Evolutionary conservation across 1,140 invertebrate genomes (phyloP).

Genomic region (Uloborus diversus): DNA sequence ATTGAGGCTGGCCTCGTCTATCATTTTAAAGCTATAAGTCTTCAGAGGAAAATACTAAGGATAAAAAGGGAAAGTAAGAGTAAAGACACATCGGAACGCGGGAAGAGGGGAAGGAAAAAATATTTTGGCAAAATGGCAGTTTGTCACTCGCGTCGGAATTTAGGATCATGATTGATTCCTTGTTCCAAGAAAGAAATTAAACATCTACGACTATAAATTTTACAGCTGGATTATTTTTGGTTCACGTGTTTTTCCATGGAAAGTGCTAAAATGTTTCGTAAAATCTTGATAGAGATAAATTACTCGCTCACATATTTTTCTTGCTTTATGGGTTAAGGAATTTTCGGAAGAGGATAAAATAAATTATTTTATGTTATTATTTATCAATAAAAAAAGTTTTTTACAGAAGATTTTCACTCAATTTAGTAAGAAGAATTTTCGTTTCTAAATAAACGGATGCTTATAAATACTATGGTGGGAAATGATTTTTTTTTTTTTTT

Average conservation of each 20-base stretch:
- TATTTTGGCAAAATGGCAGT: slow-evolving; percentile 43
- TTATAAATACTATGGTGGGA: too few species aligned
- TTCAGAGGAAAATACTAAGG: slow-evolving; percentile 4
- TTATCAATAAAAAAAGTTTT: too few species aligned
- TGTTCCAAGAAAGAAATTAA: slow-evolving; percentile 42
- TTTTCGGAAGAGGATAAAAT: too few species aligned
- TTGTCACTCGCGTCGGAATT: slow-evolving; percentile 34
- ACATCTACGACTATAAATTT: slow-evolving; percentile 41
- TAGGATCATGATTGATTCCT: slow-evolving; percentile 33
- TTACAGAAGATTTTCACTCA: too few species aligned
- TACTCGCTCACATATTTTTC: too few species aligned
- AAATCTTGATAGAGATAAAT: too few species aligned
- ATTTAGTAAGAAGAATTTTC: too few species aligned
- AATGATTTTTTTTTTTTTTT: too few species aligned
- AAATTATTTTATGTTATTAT: too few species aligned
- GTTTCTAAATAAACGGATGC: too few species aligned
- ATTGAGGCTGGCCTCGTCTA: slow-evolving; percentile 36
- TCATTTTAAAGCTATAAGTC: slow-evolving; percentile 41
- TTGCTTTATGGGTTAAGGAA: too few species aligned
- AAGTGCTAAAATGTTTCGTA: slow-evolving; percentile 30
- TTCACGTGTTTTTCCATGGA: slow-evolving; percentile 23
- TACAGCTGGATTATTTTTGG: slow-evolving; percentile 35
- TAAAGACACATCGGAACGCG: slow-evolving; percentile 5
- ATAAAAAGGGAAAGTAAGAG: neutral
- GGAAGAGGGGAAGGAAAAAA: neutral